Evolutionary conservation across 2,888 invertebrate genomes (phyloP).

Genomic region (Euplexia lucipara): DNA sequence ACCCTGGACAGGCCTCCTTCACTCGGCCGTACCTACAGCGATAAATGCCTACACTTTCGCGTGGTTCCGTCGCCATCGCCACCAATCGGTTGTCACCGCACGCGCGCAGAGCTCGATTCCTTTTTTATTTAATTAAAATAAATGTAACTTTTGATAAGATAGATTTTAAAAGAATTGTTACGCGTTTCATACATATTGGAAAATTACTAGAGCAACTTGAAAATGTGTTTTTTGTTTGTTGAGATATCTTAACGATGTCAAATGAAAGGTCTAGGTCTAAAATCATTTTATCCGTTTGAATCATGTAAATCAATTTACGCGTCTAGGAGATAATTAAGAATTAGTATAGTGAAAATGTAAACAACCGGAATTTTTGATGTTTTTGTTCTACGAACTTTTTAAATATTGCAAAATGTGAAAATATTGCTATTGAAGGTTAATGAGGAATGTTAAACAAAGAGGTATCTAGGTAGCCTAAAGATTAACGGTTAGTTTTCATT

Average conservation of each 20-base stretch:
- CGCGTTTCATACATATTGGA: conserved; percentile 12
- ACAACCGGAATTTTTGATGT: conserved; percentile 23
- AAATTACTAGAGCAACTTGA: conserved; percentile 42
- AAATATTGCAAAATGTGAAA: conserved; percentile 21
- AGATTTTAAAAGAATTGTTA: too few relatives aligned
- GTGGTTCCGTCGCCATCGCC: too few relatives aligned
- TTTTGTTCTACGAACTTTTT: conserved; percentile 21
- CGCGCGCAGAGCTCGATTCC: too few relatives aligned
- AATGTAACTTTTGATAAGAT: too few relatives aligned
- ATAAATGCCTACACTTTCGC: too few relatives aligned
- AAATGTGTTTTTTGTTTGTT: conserved; percentile 48
- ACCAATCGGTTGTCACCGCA: too few relatives aligned
- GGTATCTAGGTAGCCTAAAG: too few relatives aligned
- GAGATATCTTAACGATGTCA: conserved; percentile 47
- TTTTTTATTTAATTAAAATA: too few relatives aligned
- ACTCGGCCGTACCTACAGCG: too few relatives aligned
- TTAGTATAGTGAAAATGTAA: conserved; percentile 27
- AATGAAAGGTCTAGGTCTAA: conserved; percentile 50
- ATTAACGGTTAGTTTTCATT: too few relatives aligned
- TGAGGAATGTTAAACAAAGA: conserved; percentile 21
- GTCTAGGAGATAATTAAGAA: conserved; percentile 39
- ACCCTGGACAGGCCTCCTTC: too few relatives aligned
- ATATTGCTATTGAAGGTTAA: too few relatives aligned
- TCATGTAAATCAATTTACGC: conserved; percentile 47
- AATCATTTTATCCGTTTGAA: conserved; percentile 47